Conservation (phyloP, 1,140 invertebrate genomes). For the Eupeodes corollae region DNA sequence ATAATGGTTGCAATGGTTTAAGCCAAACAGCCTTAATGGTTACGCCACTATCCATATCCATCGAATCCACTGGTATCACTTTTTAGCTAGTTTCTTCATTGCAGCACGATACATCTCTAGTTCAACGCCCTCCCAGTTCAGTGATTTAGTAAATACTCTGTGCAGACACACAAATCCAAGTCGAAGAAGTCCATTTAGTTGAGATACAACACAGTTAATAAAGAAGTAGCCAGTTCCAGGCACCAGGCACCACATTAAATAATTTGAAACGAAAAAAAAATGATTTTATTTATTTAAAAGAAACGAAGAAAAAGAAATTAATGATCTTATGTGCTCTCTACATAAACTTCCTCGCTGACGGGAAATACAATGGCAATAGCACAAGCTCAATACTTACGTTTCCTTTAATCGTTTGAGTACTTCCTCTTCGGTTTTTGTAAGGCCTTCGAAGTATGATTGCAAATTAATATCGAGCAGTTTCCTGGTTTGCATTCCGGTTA, state of each 20-base stretch:
- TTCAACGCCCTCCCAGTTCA: conserved; percentile 33
- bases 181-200: no score
- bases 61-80: conserved; percentile 2
- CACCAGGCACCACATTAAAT: neutral
- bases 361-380: conserved; percentile 1
- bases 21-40: neutral
- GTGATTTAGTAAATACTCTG: conserved; percentile 27
- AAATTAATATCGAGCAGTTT: conserved; percentile 51
- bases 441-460: conserved; percentile 44
- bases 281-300: neutral
- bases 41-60: neutral
- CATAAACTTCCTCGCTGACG: neutral
- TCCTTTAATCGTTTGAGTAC: conserved; percentile 47
- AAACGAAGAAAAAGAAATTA: neutral
- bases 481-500: conserved; percentile 57
- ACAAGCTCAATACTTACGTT: conserved; percentile 43
- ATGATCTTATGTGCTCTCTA: neutral
- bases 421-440: conserved; percentile 48
- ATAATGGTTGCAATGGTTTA: no score
- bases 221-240: neutral
- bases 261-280: no score
- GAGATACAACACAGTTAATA: no score
- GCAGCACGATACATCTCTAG: conserved; percentile 23
- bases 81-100: conserved; percentile 9
- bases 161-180: conserved; percentile 1